These are phyloP conservation scores for Alviniconcha strummeri DNA, from an alignment of 2,888 invertebrate species.

Conservation along the genomic window DNA sequence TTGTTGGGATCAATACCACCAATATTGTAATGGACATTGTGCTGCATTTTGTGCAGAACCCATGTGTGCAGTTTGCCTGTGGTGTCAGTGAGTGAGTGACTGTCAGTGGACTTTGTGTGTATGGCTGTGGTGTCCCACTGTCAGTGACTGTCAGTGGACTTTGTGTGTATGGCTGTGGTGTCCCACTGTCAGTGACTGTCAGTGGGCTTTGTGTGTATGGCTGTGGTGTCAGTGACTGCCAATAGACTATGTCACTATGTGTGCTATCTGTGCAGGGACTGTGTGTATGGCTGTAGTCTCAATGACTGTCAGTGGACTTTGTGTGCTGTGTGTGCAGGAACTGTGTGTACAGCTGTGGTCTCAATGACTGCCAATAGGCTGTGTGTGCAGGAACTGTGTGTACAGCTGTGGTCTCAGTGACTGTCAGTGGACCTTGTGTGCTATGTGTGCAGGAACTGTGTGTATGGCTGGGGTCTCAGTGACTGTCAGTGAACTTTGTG, in stretches of 20 bases:
- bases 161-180: slow-evolving; percentile 77
- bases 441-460: slow-evolving; percentile 74
- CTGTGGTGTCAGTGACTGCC: no score
- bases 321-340: no score
- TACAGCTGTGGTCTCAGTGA: slow-evolving; percentile 78
- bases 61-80: slow-evolving; percentile 76
- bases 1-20: no score
- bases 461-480: slow-evolving; percentile 78
- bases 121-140: no score
- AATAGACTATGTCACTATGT: neutral
- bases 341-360: neutral
- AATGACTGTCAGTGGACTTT: slow-evolving; percentile 77
- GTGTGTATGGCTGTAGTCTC: slow-evolving; percentile 76
- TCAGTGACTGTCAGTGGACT: slow-evolving; percentile 74
- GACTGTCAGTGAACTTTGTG: slow-evolving; percentile 72
- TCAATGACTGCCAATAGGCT: no score
- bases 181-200: slow-evolving; percentile 76
- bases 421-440: slow-evolving; percentile 64
- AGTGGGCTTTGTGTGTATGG: slow-evolving; percentile 46
- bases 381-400: slow-evolving; percentile 77
- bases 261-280: slow-evolving; percentile 75
- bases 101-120: slow-evolving; percentile 70
- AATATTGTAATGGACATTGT: no score
- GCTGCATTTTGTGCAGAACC: slow-evolving; percentile 66
- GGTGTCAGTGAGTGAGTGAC: slow-evolving; percentile 75